phyloP scores from a whole-genome alignment of 2,797 vertebrate genomes.

The Bradypodion ventrale region DNA sequence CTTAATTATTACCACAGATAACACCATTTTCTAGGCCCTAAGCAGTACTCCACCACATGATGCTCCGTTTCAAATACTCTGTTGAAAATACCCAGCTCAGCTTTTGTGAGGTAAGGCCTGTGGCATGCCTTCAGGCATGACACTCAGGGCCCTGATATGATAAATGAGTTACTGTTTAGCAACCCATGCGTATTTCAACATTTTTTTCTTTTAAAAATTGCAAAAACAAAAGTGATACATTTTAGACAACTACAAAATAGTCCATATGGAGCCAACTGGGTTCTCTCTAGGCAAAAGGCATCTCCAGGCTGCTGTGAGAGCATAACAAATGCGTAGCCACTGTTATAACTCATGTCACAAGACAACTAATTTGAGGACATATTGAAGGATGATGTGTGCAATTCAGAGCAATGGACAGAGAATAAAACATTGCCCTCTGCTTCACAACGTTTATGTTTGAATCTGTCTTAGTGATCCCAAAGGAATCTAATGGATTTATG shows the following conservation, averaged over 20 bases:
- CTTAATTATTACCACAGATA: conserved; percentile 13
- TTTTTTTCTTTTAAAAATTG: conserved; percentile 28
- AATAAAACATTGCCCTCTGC: too few relatives aligned
- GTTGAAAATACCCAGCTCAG: conserved; percentile 63
- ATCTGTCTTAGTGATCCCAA: conserved; percentile 9
- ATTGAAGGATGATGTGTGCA: conserved; percentile 38
- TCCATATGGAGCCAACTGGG: conserved; percentile 57
- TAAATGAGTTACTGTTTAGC: conserved; percentile 53
- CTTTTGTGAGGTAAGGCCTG: conserved; percentile 61
- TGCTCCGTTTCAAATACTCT: conserved; percentile 50
- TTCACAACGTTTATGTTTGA: not conserved
- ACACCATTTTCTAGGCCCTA: conserved; percentile 42
- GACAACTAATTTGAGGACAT: conserved; percentile 38
- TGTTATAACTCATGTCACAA: conserved; percentile 40
- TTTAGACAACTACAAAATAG: conserved; percentile 64
- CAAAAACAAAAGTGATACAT: conserved; percentile 47
- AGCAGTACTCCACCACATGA: conserved; percentile 53
- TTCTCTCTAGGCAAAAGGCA: conserved; percentile 57
- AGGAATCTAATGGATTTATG: not conserved
- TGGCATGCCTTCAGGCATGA: conserved; percentile 68
- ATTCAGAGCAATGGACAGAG: too few relatives aligned
- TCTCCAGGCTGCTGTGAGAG: conserved; percentile 53
- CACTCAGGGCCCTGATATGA: conserved; percentile 58
- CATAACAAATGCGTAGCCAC: conserved; percentile 25
- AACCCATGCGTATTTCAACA: conserved; percentile 52